Evolutionary conservation across 2,797 vertebrate species (phyloP).

Genomic region (Lagothrix lagotricha): DNA sequence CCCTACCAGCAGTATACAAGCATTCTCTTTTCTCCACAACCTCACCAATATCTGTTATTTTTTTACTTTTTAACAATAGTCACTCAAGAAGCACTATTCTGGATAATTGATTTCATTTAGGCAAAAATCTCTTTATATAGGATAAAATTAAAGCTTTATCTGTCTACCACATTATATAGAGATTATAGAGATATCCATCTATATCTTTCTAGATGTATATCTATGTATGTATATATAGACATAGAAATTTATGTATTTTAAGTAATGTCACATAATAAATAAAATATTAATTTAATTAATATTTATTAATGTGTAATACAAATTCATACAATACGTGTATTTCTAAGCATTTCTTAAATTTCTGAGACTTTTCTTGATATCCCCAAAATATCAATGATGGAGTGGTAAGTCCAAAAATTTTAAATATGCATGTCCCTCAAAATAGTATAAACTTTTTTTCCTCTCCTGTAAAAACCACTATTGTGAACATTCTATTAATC

Average conservation of each 20-base stretch:
- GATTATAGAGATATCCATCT: no score
- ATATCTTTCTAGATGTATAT: not conserved
- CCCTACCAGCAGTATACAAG: no score
- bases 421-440: not conserved
- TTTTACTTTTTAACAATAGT: no score
- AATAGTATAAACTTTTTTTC: not conserved
- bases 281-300: not conserved
- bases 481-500: not conserved
- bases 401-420: not conserved
- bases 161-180: not conserved
- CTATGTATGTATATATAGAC: not conserved
- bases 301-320: not conserved
- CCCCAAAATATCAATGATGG: not conserved
- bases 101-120: not conserved
- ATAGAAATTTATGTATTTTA: not conserved
- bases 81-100: no score
- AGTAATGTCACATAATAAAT: not conserved
- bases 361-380: not conserved
- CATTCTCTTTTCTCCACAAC: no score
- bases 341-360: not conserved
- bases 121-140: not conserved
- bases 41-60: no score
- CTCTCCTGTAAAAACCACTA: not conserved
- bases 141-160: not conserved
- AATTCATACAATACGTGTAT: not conserved